A percentile compares a stretch with the other conserved stretches of the same genome.
Conservation (phyloP, 1,140 invertebrate species). For the Zaprionus ornatus region DNA sequence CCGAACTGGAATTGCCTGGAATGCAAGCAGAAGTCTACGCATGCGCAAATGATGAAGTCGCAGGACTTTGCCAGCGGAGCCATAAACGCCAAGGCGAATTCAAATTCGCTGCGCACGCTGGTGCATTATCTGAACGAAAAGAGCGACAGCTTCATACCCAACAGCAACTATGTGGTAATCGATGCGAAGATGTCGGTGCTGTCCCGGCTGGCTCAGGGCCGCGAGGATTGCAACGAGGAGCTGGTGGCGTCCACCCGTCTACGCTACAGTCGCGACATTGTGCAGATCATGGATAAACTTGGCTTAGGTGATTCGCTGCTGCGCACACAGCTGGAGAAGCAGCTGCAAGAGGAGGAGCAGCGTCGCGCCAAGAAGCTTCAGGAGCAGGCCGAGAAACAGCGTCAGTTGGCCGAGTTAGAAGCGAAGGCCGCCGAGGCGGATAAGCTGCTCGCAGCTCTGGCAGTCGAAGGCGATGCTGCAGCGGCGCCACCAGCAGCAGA, state of each 20-base stretch:
- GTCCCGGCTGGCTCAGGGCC: slow-evolving; percentile 46
- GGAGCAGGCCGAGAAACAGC: slow-evolving; percentile 63
- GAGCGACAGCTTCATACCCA: slow-evolving; percentile 73
- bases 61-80: slow-evolving; percentile 78
- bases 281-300: slow-evolving; percentile 82
- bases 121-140: slow-evolving; percentile 79
- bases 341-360: slow-evolving; percentile 57
- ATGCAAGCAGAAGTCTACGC: slow-evolving; percentile 79
- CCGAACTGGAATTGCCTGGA: slow-evolving; percentile 79
- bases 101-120: slow-evolving; percentile 71
- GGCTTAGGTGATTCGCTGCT: slow-evolving; percentile 80
- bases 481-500: slow-evolving; percentile 18
- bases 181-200: slow-evolving; percentile 79
- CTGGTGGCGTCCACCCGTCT: slow-evolving; percentile 59
- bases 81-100: slow-evolving; percentile 77
- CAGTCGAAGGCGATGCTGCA: slow-evolving; percentile 18
- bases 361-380: slow-evolving; percentile 59
- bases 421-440: slow-evolving; percentile 66
- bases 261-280: slow-evolving; percentile 82
- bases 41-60: slow-evolving; percentile 77
- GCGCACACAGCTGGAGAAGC: slow-evolving; percentile 67
- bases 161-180: slow-evolving; percentile 73
- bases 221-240: slow-evolving; percentile 75
- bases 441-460: slow-evolving; percentile 52
- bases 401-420: slow-evolving; percentile 52